Evolutionary conservation across 1,140 invertebrate species (phyloP), one percentile per base, ranked within the genome.

Genomic region (Leptopilina boulardi): DNA sequence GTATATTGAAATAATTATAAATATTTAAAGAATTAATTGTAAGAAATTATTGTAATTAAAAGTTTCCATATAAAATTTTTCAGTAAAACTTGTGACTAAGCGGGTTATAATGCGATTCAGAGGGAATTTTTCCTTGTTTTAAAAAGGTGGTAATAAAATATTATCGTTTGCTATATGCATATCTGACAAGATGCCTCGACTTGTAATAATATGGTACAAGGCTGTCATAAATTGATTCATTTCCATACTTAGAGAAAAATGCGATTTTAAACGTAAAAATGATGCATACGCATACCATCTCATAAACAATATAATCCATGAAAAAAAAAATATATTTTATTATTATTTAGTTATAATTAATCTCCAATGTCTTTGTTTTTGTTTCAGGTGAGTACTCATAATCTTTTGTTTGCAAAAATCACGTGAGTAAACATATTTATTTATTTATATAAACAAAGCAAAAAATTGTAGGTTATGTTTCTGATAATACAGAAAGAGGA

Each of bases 141-240:
- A n/a, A 26, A 66, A 38, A 38, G 34, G 34, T 38, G 23, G 59
- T 30, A 66, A 66, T 66, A 15, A 66, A 66, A 66, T 66, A 66
- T 34, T 66, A 66, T 23, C 56, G 56, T 8, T 5, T 30, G n/a
- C 56, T 23, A 38, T 38, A 38, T 38, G 23, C 23, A 66, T 66
- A 30, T 30, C 23, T 66, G 23, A 66, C 23, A 23, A 26, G 23
- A 66, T 66, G 59, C 59, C 3, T 66, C 59, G 4, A 66, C 26
- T 66, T 66, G 59, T 30, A 34, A 66, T 66, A 66, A 66, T n/a
- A 66, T 66, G 26, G 59, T 66, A 66, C 59, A 66, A 66, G 59
- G 59, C n/a, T 66, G 59, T 15, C 59, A 66, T 66, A 66, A 66
- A 66, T 34, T 66, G 59, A 66, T 34, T 66, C 11, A 66, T 66